Conservation (phyloP, 2,888 invertebrate genomes). For the Xestia sexstrigata region DNA sequence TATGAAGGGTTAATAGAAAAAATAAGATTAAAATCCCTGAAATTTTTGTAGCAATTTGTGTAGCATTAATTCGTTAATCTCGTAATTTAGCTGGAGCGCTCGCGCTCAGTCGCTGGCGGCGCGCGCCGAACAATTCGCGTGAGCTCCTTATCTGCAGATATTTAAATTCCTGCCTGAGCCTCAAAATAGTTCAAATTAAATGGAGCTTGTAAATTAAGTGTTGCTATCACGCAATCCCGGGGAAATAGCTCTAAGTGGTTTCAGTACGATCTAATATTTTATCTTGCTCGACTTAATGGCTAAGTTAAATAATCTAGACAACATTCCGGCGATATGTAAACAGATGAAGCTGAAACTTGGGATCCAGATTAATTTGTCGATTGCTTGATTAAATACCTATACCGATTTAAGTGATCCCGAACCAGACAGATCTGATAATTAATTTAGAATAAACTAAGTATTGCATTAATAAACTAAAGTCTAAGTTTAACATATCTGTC, state of each 20-base stretch:
- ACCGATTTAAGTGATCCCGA: slow-evolving; percentile 40
- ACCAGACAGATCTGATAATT: slow-evolving; percentile 46
- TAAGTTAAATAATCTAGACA: slow-evolving; percentile 62
- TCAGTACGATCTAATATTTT: slow-evolving; percentile 83
- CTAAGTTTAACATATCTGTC: slow-evolving; percentile 1
- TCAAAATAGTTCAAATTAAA: slow-evolving; percentile 88
- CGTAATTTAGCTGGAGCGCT: slow-evolving; percentile 81
- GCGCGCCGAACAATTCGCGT: slow-evolving; percentile 81
- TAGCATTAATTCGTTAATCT: slow-evolving; percentile 82
- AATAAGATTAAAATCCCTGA: slow-evolving; percentile 63
- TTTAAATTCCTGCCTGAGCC: slow-evolving; percentile 85
- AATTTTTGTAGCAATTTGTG: slow-evolving; percentile 75
- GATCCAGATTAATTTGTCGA: slow-evolving; percentile 47
- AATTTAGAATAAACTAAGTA: slow-evolving; percentile 27
- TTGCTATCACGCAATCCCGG: slow-evolving; percentile 89
- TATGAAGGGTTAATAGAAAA: slow-evolving; percentile 37
- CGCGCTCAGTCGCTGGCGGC: slow-evolving; percentile 71
- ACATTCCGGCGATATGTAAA: slow-evolving; percentile 55
- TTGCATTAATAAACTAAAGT: slow-evolving; percentile 32
- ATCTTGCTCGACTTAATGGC: slow-evolving; percentile 74
- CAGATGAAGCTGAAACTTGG: slow-evolving; percentile 41
- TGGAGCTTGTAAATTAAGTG: slow-evolving; percentile 89
- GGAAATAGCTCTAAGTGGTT: slow-evolving; percentile 89
- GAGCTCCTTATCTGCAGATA: slow-evolving; percentile 88
- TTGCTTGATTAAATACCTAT: slow-evolving; percentile 50